Evolutionary conservation across 2,797 vertebrate species (phyloP).

Genomic region (Pseudochirops corinnae): DNA sequence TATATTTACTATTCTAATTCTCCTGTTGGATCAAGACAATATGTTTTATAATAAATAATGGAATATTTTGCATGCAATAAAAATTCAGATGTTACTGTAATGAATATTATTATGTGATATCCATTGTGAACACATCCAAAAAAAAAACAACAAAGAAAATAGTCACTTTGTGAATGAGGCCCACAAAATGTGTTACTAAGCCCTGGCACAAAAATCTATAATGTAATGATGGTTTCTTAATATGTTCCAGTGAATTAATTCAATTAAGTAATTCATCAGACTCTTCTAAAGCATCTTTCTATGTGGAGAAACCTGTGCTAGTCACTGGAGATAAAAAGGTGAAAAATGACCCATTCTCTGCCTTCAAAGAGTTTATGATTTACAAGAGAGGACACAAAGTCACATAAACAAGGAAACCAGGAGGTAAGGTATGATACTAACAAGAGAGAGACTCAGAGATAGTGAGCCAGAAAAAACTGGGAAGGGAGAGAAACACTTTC

Average conservation of each 20-base stretch:
- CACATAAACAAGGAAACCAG: not conserved
- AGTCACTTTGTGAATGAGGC: conserved; percentile 47
- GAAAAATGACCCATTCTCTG: not conserved
- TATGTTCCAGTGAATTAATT: not conserved
- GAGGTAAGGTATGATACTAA: not conserved
- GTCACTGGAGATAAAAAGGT: not conserved
- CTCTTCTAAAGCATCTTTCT: not conserved
- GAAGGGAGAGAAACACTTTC: not conserved
- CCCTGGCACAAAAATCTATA: conserved; percentile 53
- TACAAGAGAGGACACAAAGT: not conserved
- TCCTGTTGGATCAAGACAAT: not conserved
- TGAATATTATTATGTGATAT: not conserved
- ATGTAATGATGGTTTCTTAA: not conserved
- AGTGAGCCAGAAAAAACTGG: not conserved
- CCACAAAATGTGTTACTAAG: conserved; percentile 21
- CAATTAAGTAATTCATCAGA: conserved; percentile 5
- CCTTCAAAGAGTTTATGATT: not conserved
- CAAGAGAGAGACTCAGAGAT: not conserved
- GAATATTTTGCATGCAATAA: not conserved
- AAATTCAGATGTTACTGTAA: not conserved
- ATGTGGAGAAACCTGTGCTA: not conserved
- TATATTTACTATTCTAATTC: not conserved
- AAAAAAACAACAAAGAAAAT: not conserved
- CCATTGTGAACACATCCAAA: not conserved
- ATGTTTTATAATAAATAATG: not conserved